phyloP scores from a whole-genome alignment of 2,113 vertebrate species.

The Dunckerocampus dactyliophorus region DNA sequence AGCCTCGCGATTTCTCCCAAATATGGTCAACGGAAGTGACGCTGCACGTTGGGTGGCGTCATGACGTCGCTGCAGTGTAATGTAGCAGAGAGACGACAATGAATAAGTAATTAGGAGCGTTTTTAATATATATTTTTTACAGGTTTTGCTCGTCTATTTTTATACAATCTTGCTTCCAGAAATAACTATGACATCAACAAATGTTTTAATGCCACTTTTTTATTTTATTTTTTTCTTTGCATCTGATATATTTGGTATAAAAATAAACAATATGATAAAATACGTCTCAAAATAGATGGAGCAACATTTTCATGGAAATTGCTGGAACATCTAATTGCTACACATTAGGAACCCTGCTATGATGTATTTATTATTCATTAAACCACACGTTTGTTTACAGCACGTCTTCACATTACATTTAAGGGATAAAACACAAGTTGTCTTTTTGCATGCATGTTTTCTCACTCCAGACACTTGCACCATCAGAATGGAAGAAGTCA shows the following conservation, averaged over 20 bases:
- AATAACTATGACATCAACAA: conserved; percentile 8
- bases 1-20: conserved; percentile 49
- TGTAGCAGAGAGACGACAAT: conserved; percentile 24
- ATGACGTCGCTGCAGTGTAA: conserved; percentile 56
- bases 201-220: background rate
- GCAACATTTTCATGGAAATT: conserved; percentile 87
- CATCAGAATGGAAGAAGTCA: conserved; percentile 78
- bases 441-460: conserved; percentile 88
- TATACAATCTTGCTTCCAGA: conserved; percentile 28
- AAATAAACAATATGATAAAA: conserved; percentile 96
- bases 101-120: conserved; percentile 58
- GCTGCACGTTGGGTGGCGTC: conserved; percentile 32
- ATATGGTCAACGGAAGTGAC: conserved; percentile 68
- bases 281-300: conserved; percentile 83
- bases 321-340: conserved; percentile 36
- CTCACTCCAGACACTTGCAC: conserved; percentile 76
- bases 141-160: conserved; percentile 12
- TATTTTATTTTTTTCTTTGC: conserved; percentile 44
- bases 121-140: conserved; percentile 10
- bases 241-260: conserved; percentile 76
- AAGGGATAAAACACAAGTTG: conserved; percentile 60
- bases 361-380: conserved; percentile 37
- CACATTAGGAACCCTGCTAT: conserved; percentile 52
- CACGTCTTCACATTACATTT: conserved; percentile 76
- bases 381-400: conserved; percentile 52